Conservation (phyloP, 1,140 invertebrate species). For the Eurytemora carolleeae region DNA sequence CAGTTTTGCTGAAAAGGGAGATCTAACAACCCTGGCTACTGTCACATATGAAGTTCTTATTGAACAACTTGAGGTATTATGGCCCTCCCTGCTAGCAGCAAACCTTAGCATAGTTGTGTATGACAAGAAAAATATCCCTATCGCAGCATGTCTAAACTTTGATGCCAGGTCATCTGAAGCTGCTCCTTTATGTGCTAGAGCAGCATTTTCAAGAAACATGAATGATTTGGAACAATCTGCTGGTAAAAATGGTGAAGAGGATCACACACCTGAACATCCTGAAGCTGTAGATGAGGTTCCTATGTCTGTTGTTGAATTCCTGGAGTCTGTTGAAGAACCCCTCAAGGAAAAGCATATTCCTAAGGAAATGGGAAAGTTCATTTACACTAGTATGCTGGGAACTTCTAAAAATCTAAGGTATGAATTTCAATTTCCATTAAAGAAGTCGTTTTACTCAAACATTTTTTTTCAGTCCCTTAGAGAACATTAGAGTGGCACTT, state of each 20-base stretch:
- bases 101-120: slow-evolving; percentile 27
- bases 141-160: background rate
- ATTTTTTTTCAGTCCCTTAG: slow-evolving; percentile 32
- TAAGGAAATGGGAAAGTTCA: background rate
- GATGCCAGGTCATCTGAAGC: background rate
- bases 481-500: slow-evolving; percentile 53
- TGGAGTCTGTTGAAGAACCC: slow-evolving; percentile 49
- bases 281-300: slow-evolving; percentile 40
- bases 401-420: slow-evolving; percentile 36
- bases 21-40: slow-evolving; percentile 48
- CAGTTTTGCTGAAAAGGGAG: slow-evolving; percentile 62
- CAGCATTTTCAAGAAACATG: slow-evolving; percentile 34
- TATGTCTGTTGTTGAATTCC: slow-evolving; percentile 47
- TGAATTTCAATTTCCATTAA: slow-evolving; percentile 4
- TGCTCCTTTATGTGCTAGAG: background rate
- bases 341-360: slow-evolving; percentile 33
- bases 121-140: background rate
- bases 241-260: slow-evolving; percentile 52
- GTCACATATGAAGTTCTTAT: slow-evolving; percentile 41
- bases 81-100: slow-evolving; percentile 41
- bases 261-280: slow-evolving; percentile 46
- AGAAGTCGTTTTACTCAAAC: slow-evolving; percentile 7
- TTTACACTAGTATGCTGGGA: slow-evolving; percentile 25
- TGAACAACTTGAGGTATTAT: slow-evolving; percentile 40
- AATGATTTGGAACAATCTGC: no score